Evolutionary conservation across 1,140 invertebrate genomes (phyloP), one percentile per base, ranked within the genome.

Genomic region (Drepana arcuata): DNA sequence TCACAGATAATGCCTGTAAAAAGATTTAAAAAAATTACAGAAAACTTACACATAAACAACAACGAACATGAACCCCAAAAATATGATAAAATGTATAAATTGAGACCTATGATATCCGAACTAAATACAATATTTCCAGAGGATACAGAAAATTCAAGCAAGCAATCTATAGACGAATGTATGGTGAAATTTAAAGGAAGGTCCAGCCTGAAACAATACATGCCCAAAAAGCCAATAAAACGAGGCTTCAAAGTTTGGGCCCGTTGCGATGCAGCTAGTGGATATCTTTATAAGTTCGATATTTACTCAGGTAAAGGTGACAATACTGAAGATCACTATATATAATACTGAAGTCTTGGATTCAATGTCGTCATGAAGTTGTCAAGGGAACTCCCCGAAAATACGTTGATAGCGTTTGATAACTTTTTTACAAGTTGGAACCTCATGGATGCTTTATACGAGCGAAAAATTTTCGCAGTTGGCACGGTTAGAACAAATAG

Each of bases 171-270:
- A 5, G 18, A 21, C 18, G 18, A 21, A 9, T 21, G 18, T 21
- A 21, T 21, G 18, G 9, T 21, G 9, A 21, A 21, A 21, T 21
- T 21, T 9, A 21, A 21, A 9, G 18, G 18, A 21, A 21, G 18
- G 9, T 5, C 4, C 9, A 21, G 4, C 18, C 18, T 21, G 9
- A 21, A 21, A 21, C 18, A 21, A 21, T 21, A 21, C 9, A 21
- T 21, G 18, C 18, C 18, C 9, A 43, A 45, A 28, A 64, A 60
- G 29, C 53, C 60, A n/a, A 41, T 61, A 12, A 67, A 67, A 45
- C 26, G 57, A 23, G 57, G 60, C 2, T 64, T 49, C 24, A 64
- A 62, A 28, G 31, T 46, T 12, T 67, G 60, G 63, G 40, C 41
- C 10, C 26, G 51, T 10, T 51, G 48, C 24, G 48, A 60, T 26